Evolutionary conservation across 92 coral and sea anemone species (phyloP).

Genomic region (Plumapathes pennacea): DNA sequence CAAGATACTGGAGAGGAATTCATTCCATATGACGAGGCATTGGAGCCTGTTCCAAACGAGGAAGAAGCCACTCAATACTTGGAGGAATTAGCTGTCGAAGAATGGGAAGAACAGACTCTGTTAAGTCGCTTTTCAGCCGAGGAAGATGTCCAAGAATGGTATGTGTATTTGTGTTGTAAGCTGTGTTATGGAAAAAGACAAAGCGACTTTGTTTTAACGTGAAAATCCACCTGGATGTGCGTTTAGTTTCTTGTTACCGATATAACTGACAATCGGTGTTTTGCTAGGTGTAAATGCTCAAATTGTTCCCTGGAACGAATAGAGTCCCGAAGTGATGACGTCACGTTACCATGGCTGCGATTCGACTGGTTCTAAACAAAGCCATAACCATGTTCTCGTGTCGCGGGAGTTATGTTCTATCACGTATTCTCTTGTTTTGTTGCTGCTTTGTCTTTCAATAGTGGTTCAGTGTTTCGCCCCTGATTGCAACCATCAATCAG

Average conservation of each 20-base stretch:
- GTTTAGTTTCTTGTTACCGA: constrained; percentile 4
- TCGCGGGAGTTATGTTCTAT: no score
- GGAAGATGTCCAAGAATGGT: constrained; percentile 25
- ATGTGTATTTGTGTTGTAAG: no score
- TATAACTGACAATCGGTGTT: neutral
- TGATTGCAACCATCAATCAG: no score
- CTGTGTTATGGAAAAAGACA: no score
- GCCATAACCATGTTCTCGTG: no score
- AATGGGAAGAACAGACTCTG: constrained; percentile 25
- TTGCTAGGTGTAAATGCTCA: constrained; percentile 46
- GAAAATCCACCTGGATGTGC: neutral
- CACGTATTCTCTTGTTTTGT: no score
- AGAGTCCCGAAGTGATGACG: constrained; percentile 42
- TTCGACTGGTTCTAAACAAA: constrained; percentile 43
- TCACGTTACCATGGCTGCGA: constrained; percentile 36
- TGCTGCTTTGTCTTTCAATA: no score
- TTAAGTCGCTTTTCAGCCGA: constrained; percentile 37
- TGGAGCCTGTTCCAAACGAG: constrained; percentile 35
- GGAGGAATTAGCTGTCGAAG: constrained; percentile 15
- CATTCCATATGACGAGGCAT: constrained; percentile 18
- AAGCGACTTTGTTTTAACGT: no score
- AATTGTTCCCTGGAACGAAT: constrained; percentile 29
- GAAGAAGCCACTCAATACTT: constrained; percentile 22
- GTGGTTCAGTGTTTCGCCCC: no score
- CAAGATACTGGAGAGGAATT: neutral